Percentiles rank a stretch among this genome's conserved stretches.
Evolutionary conservation across 2,797 vertebrate genomes (phyloP).

Genomic region (Oreonectes daqikongensis): DNA sequence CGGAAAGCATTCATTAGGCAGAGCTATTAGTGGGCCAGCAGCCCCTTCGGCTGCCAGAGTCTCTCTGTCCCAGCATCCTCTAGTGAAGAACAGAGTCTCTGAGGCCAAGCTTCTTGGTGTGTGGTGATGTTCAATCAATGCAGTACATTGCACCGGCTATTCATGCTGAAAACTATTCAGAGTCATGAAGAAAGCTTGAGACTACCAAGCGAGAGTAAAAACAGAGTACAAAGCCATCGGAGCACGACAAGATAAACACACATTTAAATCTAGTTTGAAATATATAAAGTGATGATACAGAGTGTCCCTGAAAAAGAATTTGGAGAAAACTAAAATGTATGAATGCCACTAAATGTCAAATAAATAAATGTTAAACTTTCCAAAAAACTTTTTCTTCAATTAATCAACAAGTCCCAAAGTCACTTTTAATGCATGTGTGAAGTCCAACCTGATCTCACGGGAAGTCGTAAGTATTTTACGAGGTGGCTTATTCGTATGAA

Average conservation of each 20-base stretch:
- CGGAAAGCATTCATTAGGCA: slow-evolving; percentile 80
- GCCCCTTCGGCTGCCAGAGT: slow-evolving; percentile 75
- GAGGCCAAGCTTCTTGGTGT: slow-evolving; percentile 7
- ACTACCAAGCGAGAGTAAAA: slow-evolving; percentile 12
- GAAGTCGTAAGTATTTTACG: too few species aligned
- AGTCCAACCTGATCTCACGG: too few species aligned
- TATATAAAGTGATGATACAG: too few species aligned
- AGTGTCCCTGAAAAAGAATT: not conserved
- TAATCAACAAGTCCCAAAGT: too few species aligned
- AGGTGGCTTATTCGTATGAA: too few species aligned
- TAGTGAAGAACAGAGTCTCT: slow-evolving; percentile 11
- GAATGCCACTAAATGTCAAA: not conserved
- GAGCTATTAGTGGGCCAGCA: slow-evolving; percentile 65
- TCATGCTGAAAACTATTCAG: slow-evolving; percentile 28
- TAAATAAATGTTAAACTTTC: not conserved
- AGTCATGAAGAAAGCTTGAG: not conserved
- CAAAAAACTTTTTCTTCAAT: too few species aligned
- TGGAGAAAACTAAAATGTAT: not conserved
- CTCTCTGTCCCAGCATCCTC: slow-evolving; percentile 28
- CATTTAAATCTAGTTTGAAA: not conserved
- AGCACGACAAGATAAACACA: not conserved
- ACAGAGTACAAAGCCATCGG: not conserved
- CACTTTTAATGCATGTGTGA: not conserved
- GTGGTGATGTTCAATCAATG: slow-evolving; percentile 15
- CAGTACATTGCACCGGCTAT: slow-evolving; percentile 10